Evolutionary conservation across 2,113 vertebrate species (phyloP).

Genomic region (Cyanistes caeruleus): DNA sequence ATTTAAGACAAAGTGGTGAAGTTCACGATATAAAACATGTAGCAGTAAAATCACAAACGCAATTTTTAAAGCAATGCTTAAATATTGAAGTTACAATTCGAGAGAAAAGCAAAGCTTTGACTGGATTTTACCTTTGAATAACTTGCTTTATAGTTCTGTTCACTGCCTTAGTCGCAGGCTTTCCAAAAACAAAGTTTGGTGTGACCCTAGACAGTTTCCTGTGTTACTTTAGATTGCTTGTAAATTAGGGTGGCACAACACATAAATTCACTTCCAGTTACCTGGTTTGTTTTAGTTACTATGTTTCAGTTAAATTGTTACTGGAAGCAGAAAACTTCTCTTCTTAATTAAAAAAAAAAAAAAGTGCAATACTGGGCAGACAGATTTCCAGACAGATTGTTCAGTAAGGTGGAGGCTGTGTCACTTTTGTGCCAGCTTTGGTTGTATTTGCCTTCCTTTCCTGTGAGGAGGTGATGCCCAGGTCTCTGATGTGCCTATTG

Average conservation of each 20-base stretch:
- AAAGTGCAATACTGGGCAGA: neutral
- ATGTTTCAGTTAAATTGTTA: neutral
- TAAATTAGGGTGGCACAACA: neutral
- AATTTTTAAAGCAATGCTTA: neutral
- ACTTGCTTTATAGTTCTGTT: neutral
- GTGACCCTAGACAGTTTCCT: neutral
- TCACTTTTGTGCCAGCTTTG: neutral
- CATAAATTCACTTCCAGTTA: neutral
- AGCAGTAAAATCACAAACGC: neutral
- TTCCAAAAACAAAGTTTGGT: neutral
- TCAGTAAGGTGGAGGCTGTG: neutral
- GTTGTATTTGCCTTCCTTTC: neutral
- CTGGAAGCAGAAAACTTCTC: neutral
- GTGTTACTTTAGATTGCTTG: neutral
- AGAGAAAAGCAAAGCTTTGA: neutral
- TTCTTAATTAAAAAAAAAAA: neutral
- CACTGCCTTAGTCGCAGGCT: neutral
- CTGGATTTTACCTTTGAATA: neutral
- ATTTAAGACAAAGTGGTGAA: neutral
- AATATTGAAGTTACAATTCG: neutral
- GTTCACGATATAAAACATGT: neutral
- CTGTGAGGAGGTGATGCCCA: neutral
- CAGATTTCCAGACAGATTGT: neutral
- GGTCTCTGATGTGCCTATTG: neutral
- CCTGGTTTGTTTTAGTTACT: neutral